These are phyloP conservation scores for Cyprinodon brontotheroides DNA, from an alignment of 2,113 vertebrate species.

Conservation along the genomic window DNA sequence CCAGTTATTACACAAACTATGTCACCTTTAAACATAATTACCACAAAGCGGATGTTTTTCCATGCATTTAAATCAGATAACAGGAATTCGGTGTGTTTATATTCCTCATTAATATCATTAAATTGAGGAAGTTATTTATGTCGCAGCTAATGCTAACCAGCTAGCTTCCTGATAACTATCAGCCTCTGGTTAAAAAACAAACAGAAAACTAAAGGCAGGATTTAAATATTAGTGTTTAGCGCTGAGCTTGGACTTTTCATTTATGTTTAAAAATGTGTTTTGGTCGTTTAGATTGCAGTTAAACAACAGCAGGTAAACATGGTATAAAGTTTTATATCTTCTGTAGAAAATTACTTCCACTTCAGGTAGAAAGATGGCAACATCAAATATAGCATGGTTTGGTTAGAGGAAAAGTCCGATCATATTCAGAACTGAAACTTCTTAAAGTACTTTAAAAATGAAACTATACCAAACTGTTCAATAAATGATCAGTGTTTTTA, in stretches of 20 bases:
- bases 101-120: not conserved
- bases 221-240: not conserved
- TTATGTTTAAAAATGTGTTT: not conserved
- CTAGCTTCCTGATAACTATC: not conserved
- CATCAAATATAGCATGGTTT: not conserved
- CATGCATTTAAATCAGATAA: not conserved
- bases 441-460: too few species aligned
- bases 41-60: not conserved
- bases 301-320: not conserved
- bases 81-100: not conserved
- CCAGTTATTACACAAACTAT: not conserved
- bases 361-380: not conserved
- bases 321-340: not conserved
- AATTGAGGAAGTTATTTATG: not conserved
- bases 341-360: not conserved
- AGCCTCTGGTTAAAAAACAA: not conserved
- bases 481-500: too few species aligned
- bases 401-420: too few species aligned
- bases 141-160: constrained; percentile 46
- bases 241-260: not conserved
- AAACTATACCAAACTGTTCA: too few species aligned
- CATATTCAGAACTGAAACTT: too few species aligned
- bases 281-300: not conserved
- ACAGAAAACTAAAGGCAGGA: not conserved
- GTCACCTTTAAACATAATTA: not conserved